phyloP scores from a whole-genome alignment of 2,113 vertebrate genomes.

The Speoplatyrhinus poulsoni region DNA sequence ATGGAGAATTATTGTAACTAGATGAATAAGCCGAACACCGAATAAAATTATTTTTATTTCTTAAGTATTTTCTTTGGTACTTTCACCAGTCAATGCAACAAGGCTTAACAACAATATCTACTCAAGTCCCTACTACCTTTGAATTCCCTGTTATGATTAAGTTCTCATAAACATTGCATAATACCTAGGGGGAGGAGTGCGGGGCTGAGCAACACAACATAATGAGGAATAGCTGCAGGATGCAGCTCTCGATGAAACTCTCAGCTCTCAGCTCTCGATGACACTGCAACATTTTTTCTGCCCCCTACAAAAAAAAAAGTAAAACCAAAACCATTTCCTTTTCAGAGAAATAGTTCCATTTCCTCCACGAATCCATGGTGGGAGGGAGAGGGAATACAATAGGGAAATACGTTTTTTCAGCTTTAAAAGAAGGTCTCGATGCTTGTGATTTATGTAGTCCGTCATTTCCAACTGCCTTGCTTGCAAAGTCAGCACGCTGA shows the following conservation, averaged over 20 bases:
- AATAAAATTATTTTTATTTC: too few relatives aligned
- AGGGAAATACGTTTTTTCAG: background rate
- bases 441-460: slow-evolving; percentile 1
- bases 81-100: too few relatives aligned
- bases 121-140: background rate
- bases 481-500: slow-evolving; percentile 8
- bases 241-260: slow-evolving; percentile 16
- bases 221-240: background rate
- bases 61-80: too few relatives aligned
- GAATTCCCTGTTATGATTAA: background rate
- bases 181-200: background rate
- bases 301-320: background rate
- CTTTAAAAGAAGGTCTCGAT: slow-evolving; percentile 5
- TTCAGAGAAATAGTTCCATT: slow-evolving; percentile 57
- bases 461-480: slow-evolving; percentile 16
- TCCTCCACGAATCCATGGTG: slow-evolving; percentile 38
- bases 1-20: too few relatives aligned
- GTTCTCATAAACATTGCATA: background rate
- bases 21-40: too few relatives aligned
- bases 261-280: too few relatives aligned
- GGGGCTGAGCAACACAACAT: slow-evolving; percentile 8
- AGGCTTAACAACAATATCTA: background rate
- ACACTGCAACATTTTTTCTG: slow-evolving; percentile 49
- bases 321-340: slow-evolving; percentile 33
- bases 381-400: slow-evolving; percentile 8